Conservation (phyloP, 2,888 invertebrate genomes). For the Noctua pronuba region DNA sequence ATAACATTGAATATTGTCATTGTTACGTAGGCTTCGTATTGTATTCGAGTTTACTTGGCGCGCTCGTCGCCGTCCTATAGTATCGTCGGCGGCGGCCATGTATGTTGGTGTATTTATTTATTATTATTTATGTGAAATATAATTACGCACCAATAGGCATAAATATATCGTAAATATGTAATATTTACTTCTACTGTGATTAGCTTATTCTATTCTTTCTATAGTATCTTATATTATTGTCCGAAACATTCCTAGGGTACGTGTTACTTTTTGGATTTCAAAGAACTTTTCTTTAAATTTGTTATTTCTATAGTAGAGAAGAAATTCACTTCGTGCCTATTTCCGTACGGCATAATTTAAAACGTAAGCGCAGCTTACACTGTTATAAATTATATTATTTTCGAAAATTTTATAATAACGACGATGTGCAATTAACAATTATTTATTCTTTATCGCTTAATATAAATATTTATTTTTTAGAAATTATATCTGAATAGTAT, state of each 20-base stretch:
- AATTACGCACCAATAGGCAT: constrained; percentile 78
- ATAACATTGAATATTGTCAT: constrained; percentile 78
- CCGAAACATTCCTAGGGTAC: constrained; percentile 87
- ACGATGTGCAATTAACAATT: constrained; percentile 88
- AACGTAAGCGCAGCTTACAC: constrained; percentile 84
- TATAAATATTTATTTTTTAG: constrained; percentile 89
- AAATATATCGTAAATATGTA: constrained; percentile 84
- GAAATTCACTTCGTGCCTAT: constrained; percentile 82
- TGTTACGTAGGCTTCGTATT: constrained; percentile 79
- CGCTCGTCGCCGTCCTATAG: constrained; percentile 52
- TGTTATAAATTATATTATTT: constrained; percentile 82
- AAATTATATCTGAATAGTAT: constrained; percentile 84
- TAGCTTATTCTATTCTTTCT: constrained; percentile 84
- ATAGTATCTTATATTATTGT: constrained; percentile 82
- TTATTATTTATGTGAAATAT: constrained; percentile 71
- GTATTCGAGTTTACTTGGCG: constrained; percentile 73
- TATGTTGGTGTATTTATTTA: constrained; percentile 68
- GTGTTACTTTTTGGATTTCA: constrained; percentile 78
- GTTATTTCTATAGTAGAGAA: constrained; percentile 73
- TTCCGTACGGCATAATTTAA: constrained; percentile 77
- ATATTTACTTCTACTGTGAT: constrained; percentile 89
- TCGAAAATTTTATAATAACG: constrained; percentile 84
- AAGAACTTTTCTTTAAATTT: constrained; percentile 72
- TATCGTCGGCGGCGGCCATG: constrained; percentile 52
- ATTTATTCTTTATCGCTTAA: constrained; percentile 88